phyloP scores from a whole-genome alignment of 2,888 invertebrate genomes.

The Lasioglossum pauxillum region DNA sequence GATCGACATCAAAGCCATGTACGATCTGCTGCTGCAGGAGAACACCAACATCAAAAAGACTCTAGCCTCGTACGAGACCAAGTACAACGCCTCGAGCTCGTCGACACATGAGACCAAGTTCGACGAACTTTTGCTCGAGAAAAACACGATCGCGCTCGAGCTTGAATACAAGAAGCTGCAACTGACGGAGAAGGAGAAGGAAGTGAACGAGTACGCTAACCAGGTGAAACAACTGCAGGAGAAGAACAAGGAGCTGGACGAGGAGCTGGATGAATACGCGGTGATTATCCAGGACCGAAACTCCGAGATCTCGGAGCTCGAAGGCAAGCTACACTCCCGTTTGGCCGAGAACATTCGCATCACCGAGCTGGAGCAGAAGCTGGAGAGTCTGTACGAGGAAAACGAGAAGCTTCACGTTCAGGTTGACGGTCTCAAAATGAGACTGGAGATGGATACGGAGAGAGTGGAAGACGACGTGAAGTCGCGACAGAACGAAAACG shows the following conservation, averaged over 20 bases:
- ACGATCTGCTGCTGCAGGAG: conserved; percentile 68
- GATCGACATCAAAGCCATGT: conserved; percentile 65
- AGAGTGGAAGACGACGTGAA: neutral
- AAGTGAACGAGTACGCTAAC: conserved; percentile 83
- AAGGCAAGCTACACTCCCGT: conserved; percentile 50
- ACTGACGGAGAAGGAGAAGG: conserved; percentile 81
- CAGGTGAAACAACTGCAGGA: conserved; percentile 83
- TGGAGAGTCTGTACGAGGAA: conserved; percentile 82
- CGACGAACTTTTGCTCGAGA: conserved; percentile 71
- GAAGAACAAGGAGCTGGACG: conserved; percentile 85
- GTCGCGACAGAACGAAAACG: conserved; percentile 23
- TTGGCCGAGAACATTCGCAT: conserved; percentile 35
- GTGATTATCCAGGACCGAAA: conserved; percentile 52
- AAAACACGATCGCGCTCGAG: conserved; percentile 81
- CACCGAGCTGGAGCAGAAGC: conserved; percentile 38
- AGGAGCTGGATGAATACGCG: conserved; percentile 84
- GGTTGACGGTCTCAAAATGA: conserved; percentile 11
- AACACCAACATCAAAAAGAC: conserved; percentile 69
- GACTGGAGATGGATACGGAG: conserved; percentile 3
- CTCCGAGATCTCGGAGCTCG: conserved; percentile 60
- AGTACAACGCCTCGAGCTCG: conserved; percentile 48
- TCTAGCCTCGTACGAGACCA: conserved; percentile 62
- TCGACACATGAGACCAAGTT: conserved; percentile 69
- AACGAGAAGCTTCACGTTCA: conserved; percentile 26
- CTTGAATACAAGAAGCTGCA: conserved; percentile 83